A percentile compares a stretch with the other conserved stretches of the same genome.
phyloP scores from a whole-genome alignment of 2,113 vertebrate species.

The Sturnus vulgaris region DNA sequence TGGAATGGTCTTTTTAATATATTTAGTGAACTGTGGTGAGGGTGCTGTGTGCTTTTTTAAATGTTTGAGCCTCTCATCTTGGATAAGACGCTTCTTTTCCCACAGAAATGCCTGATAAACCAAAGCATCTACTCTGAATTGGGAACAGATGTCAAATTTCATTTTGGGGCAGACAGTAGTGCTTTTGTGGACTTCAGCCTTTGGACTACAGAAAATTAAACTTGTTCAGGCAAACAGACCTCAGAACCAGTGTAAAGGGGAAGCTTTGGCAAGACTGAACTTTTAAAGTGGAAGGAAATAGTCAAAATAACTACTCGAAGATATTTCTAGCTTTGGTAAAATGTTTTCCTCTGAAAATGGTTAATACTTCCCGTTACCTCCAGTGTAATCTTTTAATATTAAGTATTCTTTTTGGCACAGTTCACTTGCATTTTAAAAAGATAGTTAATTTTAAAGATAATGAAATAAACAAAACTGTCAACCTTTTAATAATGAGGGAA shows the following conservation, averaged over 20 bases:
- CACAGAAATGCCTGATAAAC: not conserved
- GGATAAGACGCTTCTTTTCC: not conserved
- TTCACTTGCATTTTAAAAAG: not conserved
- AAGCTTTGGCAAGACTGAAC: not conserved
- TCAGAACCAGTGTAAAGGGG: not conserved
- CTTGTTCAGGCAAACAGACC: not conserved
- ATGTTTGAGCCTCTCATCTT: not conserved
- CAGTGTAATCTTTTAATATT: not conserved
- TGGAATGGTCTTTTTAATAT: not conserved
- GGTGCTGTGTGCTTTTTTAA: not conserved
- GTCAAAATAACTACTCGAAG: not conserved
- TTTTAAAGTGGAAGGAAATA: not conserved
- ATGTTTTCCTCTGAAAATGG: not conserved
- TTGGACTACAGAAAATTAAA: not conserved
- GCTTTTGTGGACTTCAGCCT: not conserved
- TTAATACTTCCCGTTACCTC: not conserved
- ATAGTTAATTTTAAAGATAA: not conserved
- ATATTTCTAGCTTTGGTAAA: not conserved
- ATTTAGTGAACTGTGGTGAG: not conserved
- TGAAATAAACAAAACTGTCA: not conserved
- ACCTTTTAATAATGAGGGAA: not conserved
- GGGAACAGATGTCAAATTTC: not conserved
- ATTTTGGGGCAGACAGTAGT: not conserved
- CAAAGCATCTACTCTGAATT: not conserved
- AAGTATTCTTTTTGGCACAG: not conserved